A percentile compares a stretch with the other conserved stretches of the same genome.
Conservation (phyloP, 2,888 invertebrate species). For the Lysandra coridon region DNA sequence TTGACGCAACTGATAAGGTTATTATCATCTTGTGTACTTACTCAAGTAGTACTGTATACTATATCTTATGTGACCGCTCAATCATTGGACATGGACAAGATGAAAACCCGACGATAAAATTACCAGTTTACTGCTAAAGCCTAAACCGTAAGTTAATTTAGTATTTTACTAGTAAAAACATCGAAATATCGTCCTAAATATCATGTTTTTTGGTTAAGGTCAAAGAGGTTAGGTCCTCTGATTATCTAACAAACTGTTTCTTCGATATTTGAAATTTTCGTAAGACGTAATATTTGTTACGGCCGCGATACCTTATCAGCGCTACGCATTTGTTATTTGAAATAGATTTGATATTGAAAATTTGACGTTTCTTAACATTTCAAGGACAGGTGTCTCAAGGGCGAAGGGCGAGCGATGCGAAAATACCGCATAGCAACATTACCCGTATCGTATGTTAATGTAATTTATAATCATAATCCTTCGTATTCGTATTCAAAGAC, state of each 20-base stretch:
- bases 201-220: conserved; percentile 47
- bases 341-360: conserved; percentile 40
- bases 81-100: conserved; percentile 51
- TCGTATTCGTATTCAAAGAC: conserved; percentile 58
- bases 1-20: conserved; percentile 70
- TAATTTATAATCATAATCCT: conserved; percentile 2
- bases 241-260: conserved; percentile 59
- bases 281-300: conserved; percentile 7
- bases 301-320: not conserved
- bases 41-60: conserved; percentile 48
- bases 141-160: conserved; percentile 21
- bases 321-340: conserved; percentile 22
- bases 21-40: conserved; percentile 62
- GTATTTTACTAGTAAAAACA: conserved; percentile 29
- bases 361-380: conserved; percentile 57
- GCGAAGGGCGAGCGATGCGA: conserved; percentile 53
- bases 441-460: conserved; percentile 34
- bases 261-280: conserved; percentile 25
- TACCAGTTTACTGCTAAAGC: conserved; percentile 33
- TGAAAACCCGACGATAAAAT: not conserved
- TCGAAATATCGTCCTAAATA: not conserved
- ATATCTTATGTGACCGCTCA: conserved; percentile 48
- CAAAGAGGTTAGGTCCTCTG: conserved; percentile 61
- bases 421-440: conserved; percentile 43
- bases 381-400: conserved; percentile 73